A percentile compares a stretch with the other conserved stretches of the same genome.
These are phyloP conservation scores for Drosophila littoralis DNA, from an alignment of 1,140 invertebrate species.

Conservation along the genomic window DNA sequence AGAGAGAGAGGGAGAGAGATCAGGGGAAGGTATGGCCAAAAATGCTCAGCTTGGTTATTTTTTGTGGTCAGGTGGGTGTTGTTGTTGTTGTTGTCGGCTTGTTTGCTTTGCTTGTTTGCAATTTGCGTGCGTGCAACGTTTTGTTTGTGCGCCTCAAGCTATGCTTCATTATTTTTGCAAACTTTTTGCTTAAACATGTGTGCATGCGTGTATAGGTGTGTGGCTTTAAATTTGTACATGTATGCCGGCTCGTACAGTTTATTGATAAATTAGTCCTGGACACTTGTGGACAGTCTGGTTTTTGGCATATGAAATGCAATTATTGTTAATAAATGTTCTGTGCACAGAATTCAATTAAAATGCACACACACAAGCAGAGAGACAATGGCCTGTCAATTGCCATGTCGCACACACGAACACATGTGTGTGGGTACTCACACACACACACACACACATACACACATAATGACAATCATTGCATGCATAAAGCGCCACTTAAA, in stretches of 20 bases:
- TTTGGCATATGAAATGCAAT: slow-evolving; percentile 71
- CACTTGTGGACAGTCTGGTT: slow-evolving; percentile 73
- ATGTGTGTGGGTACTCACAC: not conserved
- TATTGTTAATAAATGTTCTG: slow-evolving; percentile 78
- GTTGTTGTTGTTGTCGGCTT: slow-evolving; percentile 30
- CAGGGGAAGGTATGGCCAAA: not conserved
- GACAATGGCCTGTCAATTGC: slow-evolving; percentile 70
- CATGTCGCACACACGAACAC: slow-evolving; percentile 22
- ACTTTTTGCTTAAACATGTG: slow-evolving; percentile 63
- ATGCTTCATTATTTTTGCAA: slow-evolving; percentile 81
- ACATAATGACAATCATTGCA: slow-evolving; percentile 36
- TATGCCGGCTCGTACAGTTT: slow-evolving; percentile 34
- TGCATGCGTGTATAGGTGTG: slow-evolving; percentile 5
- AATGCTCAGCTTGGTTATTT: slow-evolving; percentile 40
- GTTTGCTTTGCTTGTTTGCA: slow-evolving; percentile 69
- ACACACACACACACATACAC: not conserved
- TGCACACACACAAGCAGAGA: slow-evolving; percentile 15
- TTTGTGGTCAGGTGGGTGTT: slow-evolving; percentile 65
- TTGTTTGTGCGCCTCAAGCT: slow-evolving; percentile 59
- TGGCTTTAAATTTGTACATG: slow-evolving; percentile 17
- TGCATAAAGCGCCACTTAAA: slow-evolving; percentile 47
- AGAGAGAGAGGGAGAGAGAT: not conserved
- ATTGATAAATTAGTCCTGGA: slow-evolving; percentile 80
- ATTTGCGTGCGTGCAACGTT: slow-evolving; percentile 61
- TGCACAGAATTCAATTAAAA: slow-evolving; percentile 77